phyloP scores from a whole-genome alignment of 2,797 vertebrate species.

The Perodicticus potto region DNA sequence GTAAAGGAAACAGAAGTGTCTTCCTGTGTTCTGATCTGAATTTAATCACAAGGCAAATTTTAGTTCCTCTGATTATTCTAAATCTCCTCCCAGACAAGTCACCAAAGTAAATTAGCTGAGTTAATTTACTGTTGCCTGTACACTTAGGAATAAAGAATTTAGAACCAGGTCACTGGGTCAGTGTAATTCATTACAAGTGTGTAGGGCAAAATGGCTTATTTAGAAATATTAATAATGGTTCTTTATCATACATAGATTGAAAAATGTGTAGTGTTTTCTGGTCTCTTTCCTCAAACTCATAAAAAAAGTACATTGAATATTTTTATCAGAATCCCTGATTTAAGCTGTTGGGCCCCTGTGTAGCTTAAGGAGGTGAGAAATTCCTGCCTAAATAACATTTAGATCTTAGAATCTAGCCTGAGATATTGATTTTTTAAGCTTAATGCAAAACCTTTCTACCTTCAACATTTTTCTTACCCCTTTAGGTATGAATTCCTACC shows the following conservation, averaged over 20 bases:
- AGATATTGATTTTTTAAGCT: not conserved
- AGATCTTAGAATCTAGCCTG: not conserved
- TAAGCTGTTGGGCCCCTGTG: not conserved
- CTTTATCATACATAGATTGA: not conserved
- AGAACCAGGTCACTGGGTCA: conserved; percentile 20
- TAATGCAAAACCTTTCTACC: not conserved
- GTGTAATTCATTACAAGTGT: conserved; percentile 20
- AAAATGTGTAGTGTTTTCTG: not conserved
- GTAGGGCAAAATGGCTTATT: not conserved
- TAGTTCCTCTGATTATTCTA: conserved; percentile 44
- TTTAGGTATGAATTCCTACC: conserved; percentile 34
- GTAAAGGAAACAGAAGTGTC: not conserved
- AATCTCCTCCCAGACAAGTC: conserved; percentile 32
- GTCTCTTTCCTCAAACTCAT: conserved; percentile 9
- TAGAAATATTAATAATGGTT: not conserved
- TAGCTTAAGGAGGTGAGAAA: conserved; percentile 19
- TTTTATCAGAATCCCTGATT: conserved; percentile 35
- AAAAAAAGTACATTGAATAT: not conserved
- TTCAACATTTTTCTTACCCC: conserved; percentile 35
- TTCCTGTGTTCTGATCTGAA: not conserved
- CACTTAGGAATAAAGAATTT: conserved; percentile 39
- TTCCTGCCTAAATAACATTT: conserved; percentile 15
- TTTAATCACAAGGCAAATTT: conserved; percentile 46
- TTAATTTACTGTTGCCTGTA: conserved; percentile 23
- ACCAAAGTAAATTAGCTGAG: conserved; percentile 30